Base-by-base conservation (phyloP, 2,797 vertebrate genomes). In the Toxotes lorentzi region DNA sequence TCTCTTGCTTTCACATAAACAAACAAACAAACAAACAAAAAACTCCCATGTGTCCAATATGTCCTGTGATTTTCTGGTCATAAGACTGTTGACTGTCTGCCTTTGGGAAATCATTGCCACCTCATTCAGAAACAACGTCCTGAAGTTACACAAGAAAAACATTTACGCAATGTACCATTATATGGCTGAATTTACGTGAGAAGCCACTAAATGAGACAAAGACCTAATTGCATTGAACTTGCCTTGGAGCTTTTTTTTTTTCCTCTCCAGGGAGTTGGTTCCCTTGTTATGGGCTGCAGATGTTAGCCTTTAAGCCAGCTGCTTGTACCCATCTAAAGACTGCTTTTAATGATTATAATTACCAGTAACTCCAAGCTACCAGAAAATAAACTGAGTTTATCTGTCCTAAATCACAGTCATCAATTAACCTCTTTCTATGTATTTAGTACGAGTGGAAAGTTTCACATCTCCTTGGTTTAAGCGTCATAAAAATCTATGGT, bases 241-340 rank as follows among this genome's bases (percentile, higher is more conserved):
- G 40, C 14, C 27, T 75, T 41, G 4, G 40, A 62, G 68, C 7
- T 56, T n/a, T 38, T 60, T 35, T 56, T 41, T 61, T 3, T 63
- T 7, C 68, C 48, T 78, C 67, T 71, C 47, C 41, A 74, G 70
- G 38, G 66, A 70, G 30, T 35, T 79, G 6, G 53, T 63, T 70
- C 10, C 35, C 59, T 78, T 62, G 51, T 69, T 84, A 73, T 73
- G 45, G 73, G 70, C 54, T 84, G 73, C 85, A 91, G 83, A 83
- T 89, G 86, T 88, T 81, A 76, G 62, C 59, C 67, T 79, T 70
- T 81, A 59, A 66, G 72, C 72, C 85, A 86, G 86, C 82, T 87
- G 85, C 75, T 65, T 71, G 53, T 58, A 61, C 57, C 74, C 50
- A 48, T 27, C 70, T 53, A 79, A 80, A 73, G 70, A 59, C 57